These are phyloP conservation scores for Morbakka virulenta DNA, from an alignment of 30 jellyfish, hydroid and myxozoan genomes.

Conservation along the genomic window DNA sequence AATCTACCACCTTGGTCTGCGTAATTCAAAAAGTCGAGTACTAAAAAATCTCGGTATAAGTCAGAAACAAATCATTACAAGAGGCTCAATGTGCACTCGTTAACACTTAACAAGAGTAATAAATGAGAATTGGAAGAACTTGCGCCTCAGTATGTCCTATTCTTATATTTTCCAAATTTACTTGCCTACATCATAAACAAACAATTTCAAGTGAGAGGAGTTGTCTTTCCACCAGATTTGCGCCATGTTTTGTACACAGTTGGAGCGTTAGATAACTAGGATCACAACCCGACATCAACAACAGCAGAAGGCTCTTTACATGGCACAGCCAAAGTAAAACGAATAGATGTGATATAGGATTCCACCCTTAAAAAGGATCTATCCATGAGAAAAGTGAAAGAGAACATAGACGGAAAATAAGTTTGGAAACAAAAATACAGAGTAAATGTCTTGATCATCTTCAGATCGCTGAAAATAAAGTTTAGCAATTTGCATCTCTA, in stretches of 20 bases:
- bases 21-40: not conserved
- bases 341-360: too few relatives aligned
- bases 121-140: conserved; percentile 6
- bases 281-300: conserved; percentile 43
- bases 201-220: conserved; percentile 14
- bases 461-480: too few relatives aligned
- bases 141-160: conserved; percentile 23
- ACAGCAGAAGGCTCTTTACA: conserved; percentile 44
- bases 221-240: conserved; percentile 42
- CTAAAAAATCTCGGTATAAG: not conserved
- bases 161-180: conserved; percentile 7
- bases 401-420: too few relatives aligned
- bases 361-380: too few relatives aligned
- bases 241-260: conserved; percentile 18
- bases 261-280: conserved; percentile 38
- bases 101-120: conserved; percentile 21
- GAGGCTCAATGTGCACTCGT: conserved; percentile 33
- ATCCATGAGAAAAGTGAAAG: too few relatives aligned
- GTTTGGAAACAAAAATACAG: too few relatives aligned
- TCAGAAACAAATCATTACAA: conserved; percentile 14
- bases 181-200: conserved; percentile 20
- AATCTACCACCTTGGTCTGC: conserved; percentile 25
- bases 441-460: too few relatives aligned
- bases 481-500: too few relatives aligned
- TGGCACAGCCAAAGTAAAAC: too few relatives aligned